These are phyloP conservation scores for Mesocricetus auratus DNA, from an alignment of 2,113 vertebrate genomes.

Conservation along the genomic window DNA sequence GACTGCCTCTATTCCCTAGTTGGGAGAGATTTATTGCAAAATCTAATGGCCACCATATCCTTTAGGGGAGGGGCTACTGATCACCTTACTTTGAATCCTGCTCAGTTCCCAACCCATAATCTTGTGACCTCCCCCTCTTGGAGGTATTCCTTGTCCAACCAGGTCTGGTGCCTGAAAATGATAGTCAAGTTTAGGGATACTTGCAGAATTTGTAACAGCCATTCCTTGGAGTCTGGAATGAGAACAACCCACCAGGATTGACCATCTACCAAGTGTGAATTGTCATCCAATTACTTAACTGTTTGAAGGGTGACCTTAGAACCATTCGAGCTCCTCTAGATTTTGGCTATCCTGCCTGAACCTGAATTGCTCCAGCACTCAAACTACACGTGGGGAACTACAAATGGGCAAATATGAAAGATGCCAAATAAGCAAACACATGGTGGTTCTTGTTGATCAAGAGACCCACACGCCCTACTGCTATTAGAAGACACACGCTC, in stretches of 20 bases:
- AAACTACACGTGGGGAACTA: background rate
- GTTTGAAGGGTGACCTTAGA: background rate
- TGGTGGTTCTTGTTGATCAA: background rate
- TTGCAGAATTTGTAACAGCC: background rate
- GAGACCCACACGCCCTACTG: background rate
- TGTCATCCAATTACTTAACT: background rate
- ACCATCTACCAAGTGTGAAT: background rate
- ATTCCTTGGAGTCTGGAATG: background rate
- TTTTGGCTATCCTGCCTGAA: background rate
- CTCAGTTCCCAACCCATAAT: background rate
- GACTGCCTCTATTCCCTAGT: background rate
- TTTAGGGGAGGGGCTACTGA: background rate
- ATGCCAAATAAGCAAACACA: background rate
- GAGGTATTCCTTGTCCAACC: background rate
- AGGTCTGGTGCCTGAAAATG: background rate
- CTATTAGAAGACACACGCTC: background rate
- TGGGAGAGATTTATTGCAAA: background rate
- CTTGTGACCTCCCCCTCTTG: background rate
- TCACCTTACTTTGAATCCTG: background rate
- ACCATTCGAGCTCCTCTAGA: background rate
- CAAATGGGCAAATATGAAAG: background rate
- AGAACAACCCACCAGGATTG: background rate
- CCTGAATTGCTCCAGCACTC: background rate
- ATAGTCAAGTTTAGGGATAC: background rate
- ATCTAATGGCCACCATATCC: background rate